Conservation (phyloP, 2,888 invertebrate species). For the Acrobasis consociella region DNA sequence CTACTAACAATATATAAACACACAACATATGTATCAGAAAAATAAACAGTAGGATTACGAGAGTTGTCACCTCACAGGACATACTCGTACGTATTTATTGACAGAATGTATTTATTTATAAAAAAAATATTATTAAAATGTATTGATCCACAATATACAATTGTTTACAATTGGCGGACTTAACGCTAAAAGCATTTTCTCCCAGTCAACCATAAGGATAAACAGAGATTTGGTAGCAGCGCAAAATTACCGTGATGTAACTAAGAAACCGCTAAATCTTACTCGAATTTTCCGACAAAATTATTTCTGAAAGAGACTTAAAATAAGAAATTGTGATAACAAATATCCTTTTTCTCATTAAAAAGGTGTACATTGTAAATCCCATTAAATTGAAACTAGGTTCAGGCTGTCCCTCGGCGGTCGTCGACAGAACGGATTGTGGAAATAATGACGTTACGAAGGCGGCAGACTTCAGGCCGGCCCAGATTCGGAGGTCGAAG, state of each 20-base stretch:
- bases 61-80: not conserved
- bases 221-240: too few relatives aligned
- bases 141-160: too few relatives aligned
- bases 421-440: constrained; percentile 41
- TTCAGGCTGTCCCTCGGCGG: constrained; percentile 32
- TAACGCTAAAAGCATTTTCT: too few relatives aligned
- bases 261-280: too few relatives aligned
- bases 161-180: too few relatives aligned
- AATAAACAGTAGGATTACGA: not conserved
- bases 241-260: too few relatives aligned
- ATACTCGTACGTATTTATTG: too few relatives aligned
- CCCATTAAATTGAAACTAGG: constrained; percentile 28
- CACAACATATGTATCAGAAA: not conserved
- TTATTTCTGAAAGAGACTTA: not conserved
- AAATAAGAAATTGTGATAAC: not conserved
- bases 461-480: constrained; percentile 60
- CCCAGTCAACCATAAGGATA: too few relatives aligned
- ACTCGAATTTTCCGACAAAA: not conserved
- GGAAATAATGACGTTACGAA: constrained; percentile 45
- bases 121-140: too few relatives aligned
- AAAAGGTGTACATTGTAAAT: constrained; percentile 15
- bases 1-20: too few relatives aligned
- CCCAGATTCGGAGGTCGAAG: constrained; percentile 76
- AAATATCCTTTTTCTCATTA: constrained; percentile 14
- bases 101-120: too few relatives aligned